These are phyloP conservation scores for Oscheius onirici DNA, from an alignment of 2,888 invertebrate genomes.

Conservation along the genomic window DNA sequence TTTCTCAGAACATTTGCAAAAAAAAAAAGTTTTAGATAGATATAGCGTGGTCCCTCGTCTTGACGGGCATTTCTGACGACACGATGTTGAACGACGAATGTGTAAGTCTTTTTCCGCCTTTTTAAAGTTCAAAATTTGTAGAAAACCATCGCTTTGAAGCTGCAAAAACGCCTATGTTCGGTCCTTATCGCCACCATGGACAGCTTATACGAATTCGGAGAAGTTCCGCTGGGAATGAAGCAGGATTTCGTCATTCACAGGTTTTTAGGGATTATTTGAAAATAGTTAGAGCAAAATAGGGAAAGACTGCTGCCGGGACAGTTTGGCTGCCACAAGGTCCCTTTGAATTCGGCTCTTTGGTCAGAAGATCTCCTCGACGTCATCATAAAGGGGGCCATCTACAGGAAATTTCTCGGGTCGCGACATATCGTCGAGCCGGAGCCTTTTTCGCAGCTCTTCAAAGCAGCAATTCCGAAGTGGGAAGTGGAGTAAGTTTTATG, in stretches of 20 bases:
- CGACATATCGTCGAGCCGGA: no score
- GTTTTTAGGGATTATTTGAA: not conserved
- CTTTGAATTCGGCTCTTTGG: not conserved
- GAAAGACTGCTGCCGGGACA: not conserved
- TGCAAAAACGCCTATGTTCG: not conserved
- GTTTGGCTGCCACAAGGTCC: not conserved
- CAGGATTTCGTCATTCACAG: slow-evolving; percentile 12
- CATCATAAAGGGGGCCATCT: not conserved
- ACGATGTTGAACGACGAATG: not conserved
- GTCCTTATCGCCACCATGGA: slow-evolving; percentile 10
- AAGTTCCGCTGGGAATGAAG: not conserved
- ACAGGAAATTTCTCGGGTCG: no score
- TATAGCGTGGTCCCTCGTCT: slow-evolving; percentile 5
- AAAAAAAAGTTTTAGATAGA: not conserved
- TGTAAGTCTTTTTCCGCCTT: not conserved
- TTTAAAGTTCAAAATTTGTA: not conserved
- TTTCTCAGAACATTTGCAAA: not conserved
- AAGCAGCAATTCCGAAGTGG: not conserved
- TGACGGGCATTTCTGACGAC: slow-evolving; percentile 3
- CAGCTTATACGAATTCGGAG: slow-evolving; percentile 6
- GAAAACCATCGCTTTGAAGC: not conserved
- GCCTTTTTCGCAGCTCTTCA: not conserved
- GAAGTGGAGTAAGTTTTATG: not conserved
- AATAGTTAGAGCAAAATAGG: not conserved
- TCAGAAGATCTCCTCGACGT: not conserved